phyloP scores from a whole-genome alignment of 2,888 invertebrate species.

The Trichogramma evanescens region DNA sequence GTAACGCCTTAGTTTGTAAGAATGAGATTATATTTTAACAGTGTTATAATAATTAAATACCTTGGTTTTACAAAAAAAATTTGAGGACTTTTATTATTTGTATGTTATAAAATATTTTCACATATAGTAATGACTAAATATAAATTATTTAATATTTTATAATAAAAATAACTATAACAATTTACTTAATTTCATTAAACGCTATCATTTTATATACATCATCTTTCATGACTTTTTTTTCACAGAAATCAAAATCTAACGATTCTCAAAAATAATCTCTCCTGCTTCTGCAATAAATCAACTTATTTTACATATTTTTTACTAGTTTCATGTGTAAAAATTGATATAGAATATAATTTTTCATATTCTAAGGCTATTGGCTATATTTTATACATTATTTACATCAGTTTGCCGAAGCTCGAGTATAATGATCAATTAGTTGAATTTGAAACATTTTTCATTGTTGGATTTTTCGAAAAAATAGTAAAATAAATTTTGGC shows the following conservation, averaged over 20 bases:
- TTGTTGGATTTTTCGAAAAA: no score
- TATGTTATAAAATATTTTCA: conserved; percentile 41
- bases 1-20: conserved; percentile 8
- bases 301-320: no score
- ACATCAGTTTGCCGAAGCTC: conserved; percentile 23
- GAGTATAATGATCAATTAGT: conserved; percentile 6
- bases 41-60: conserved; percentile 23
- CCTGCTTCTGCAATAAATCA: conserved; percentile 11
- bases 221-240: conserved; percentile 14
- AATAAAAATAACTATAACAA: conserved; percentile 36
- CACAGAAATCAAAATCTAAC: conserved; percentile 14
- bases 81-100: conserved; percentile 32
- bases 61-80: conserved; percentile 19
- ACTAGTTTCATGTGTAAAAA: no score
- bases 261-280: conserved; percentile 9
- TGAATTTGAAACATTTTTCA: conserved; percentile 8
- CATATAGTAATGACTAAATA: conserved; percentile 39
- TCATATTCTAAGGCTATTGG: conserved; percentile 12
- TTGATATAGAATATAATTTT: conserved; percentile 11
- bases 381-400: conserved; percentile 22
- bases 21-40: conserved; percentile 19
- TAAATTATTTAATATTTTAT: conserved; percentile 32
- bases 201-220: conserved; percentile 33
- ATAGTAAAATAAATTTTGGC: conserved; percentile 7
- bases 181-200: conserved; percentile 33